Conservation (phyloP, 2,113 vertebrate genomes). For the Nipponia nippon region DNA sequence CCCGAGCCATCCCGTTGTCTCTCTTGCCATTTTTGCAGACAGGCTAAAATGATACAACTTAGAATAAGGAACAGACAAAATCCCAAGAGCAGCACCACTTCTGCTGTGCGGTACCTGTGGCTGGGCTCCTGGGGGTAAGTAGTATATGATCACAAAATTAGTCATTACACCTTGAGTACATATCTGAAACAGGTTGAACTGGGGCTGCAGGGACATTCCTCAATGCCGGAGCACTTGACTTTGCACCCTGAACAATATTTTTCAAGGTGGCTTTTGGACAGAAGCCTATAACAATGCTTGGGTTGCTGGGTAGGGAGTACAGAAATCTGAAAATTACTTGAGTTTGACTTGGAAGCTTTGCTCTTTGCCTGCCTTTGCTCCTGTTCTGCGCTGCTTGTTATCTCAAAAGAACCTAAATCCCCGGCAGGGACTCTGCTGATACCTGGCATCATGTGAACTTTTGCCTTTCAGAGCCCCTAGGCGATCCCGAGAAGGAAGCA, state of each 20-base stretch:
- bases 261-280: background rate
- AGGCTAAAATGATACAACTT: background rate
- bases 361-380: background rate
- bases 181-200: background rate
- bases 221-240: background rate
- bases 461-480: background rate
- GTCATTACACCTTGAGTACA: background rate
- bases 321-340: background rate
- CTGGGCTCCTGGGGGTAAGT: background rate
- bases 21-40: background rate
- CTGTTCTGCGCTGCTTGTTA: background rate
- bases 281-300: background rate
- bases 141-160: background rate
- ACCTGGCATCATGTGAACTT: background rate
- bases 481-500: background rate
- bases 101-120: background rate
- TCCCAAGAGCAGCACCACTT: background rate
- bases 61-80: background rate
- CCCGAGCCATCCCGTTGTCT: accelerated
- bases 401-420: background rate
- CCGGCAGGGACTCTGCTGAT: background rate
- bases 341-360: background rate
- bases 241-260: background rate
- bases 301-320: background rate
- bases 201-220: background rate